A percentile compares a stretch with the other conserved stretches of the same genome.
These are phyloP conservation scores for Macaria liturata DNA, from an alignment of 2,888 invertebrate species.

Conservation along the genomic window DNA sequence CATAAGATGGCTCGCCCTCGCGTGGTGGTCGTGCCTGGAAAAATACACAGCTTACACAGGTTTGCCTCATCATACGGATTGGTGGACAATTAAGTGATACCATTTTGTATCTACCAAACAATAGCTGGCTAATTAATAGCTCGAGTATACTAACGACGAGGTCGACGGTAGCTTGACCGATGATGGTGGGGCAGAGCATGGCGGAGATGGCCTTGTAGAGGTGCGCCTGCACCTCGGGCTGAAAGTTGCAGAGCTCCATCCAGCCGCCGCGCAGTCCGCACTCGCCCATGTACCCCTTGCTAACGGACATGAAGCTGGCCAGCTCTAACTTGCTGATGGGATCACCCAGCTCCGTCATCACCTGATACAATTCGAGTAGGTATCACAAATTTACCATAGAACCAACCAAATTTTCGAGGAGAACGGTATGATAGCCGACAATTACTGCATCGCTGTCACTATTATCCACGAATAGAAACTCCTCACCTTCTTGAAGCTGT, in stretches of 20 bases:
- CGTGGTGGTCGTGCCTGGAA: conserved; percentile 88
- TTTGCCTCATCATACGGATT: too few relatives aligned
- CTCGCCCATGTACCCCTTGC: conserved; percentile 98
- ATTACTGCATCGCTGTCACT: too few relatives aligned
- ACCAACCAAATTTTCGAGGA: too few relatives aligned
- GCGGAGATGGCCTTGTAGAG: conserved; percentile 93
- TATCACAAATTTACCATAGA: too few relatives aligned
- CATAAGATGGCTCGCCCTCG: conserved; percentile 94
- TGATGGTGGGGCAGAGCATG: conserved; percentile 95
- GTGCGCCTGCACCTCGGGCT: conserved; percentile 87
- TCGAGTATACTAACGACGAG: conserved; percentile 86
- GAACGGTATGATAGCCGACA: too few relatives aligned
- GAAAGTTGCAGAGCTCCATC: conserved; percentile 94
- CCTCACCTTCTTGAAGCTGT: too few relatives aligned
- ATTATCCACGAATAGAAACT: too few relatives aligned
- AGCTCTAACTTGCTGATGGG: conserved; percentile 93
- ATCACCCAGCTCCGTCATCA: conserved; percentile 93
- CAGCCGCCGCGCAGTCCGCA: conserved; percentile 98
- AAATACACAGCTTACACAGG: too few relatives aligned
- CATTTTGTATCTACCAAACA: too few relatives aligned
- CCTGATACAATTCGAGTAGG: conserved; percentile 66
- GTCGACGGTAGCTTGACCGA: conserved; percentile 96
- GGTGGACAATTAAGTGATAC: too few relatives aligned
- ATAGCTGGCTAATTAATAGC: too few relatives aligned
- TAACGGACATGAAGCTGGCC: conserved; percentile 98